Conservation (phyloP, 2,113 vertebrate species). For the Psittacula cyanocephala region DNA sequence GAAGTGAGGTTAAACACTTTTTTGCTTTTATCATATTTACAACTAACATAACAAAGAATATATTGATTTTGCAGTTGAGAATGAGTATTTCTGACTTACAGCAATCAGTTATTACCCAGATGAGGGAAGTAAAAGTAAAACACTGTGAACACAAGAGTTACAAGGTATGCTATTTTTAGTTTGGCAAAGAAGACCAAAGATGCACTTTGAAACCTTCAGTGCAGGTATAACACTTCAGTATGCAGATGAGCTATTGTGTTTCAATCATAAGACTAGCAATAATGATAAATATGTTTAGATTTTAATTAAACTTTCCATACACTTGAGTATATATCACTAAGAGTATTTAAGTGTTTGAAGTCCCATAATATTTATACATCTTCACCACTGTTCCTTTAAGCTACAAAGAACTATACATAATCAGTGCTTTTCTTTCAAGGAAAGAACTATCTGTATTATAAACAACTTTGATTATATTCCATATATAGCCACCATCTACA, state of each 20-base stretch:
- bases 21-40: neutral
- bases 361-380: neutral
- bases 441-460: neutral
- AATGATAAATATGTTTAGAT: neutral
- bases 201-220: neutral
- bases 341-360: neutral
- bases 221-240: neutral
- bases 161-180: neutral
- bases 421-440: neutral
- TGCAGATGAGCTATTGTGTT: neutral
- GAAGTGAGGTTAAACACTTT: constrained; percentile 10
- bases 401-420: neutral
- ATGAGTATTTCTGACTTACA: neutral
- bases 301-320: constrained; percentile 9
- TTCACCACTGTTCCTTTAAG: neutral
- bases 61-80: neutral
- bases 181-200: neutral
- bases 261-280: neutral
- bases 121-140: neutral
- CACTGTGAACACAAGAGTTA: neutral
- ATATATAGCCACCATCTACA: neutral
- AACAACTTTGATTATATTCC: neutral
- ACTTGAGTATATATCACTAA: neutral
- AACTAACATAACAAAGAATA: neutral
- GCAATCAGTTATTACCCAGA: neutral